Conservation (phyloP, 2,113 vertebrate genomes). For the Chaetura pelagica region DNA sequence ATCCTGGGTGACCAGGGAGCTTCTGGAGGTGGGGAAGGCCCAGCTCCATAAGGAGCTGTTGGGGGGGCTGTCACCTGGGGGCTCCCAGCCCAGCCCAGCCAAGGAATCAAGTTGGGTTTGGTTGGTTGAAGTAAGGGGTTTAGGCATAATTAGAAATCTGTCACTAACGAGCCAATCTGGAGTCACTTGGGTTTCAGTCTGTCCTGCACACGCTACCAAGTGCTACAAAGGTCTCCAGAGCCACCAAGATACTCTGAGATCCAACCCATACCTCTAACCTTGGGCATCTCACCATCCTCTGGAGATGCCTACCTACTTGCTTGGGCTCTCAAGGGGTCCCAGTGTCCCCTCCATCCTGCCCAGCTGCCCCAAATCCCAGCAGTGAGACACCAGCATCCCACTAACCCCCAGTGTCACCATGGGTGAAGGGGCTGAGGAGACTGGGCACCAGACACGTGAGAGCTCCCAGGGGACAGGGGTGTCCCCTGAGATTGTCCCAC, state of each 20-base stretch:
- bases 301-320: not conserved
- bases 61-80: not conserved
- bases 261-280: not conserved
- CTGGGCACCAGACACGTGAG: not conserved
- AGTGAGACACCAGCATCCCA: not conserved
- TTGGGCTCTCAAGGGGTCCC: not conserved
- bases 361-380: not conserved
- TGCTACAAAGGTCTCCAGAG: not conserved
- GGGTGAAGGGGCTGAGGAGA: not conserved
- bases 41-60: not conserved
- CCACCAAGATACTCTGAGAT: not conserved
- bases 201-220: not conserved
- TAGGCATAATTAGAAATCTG: not conserved
- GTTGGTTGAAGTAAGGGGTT: not conserved
- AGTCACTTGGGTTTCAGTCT: not conserved
- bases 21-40: not conserved
- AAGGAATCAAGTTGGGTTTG: not conserved
- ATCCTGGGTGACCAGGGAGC: not conserved
- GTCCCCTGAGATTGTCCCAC: not conserved
- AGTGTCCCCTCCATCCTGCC: not conserved
- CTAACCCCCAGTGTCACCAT: not conserved
- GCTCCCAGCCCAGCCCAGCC: not conserved
- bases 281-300: not conserved
- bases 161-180: not conserved
- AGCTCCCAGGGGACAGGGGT: not conserved